Evolutionary conservation across 37 sponge, comb jelly and placozoan species (phyloP).

Genomic region (Mnemiopsis leidyi): DNA sequence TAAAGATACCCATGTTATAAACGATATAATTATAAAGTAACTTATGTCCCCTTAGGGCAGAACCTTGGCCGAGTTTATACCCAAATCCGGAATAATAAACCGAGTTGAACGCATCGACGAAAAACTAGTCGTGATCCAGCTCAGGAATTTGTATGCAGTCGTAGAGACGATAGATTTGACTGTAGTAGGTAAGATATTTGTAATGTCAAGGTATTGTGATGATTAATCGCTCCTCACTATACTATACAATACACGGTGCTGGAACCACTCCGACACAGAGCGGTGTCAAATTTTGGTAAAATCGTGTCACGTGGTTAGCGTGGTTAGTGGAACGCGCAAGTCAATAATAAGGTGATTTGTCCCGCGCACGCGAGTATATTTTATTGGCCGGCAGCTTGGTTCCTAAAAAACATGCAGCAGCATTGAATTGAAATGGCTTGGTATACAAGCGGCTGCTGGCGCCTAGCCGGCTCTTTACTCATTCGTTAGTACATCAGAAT

Average conservation of each 20-base stretch:
- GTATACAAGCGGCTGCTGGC: too few species aligned
- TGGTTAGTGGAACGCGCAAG: conserved; percentile 1
- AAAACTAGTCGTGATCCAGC: conserved; percentile 5
- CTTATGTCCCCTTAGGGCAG: too few species aligned
- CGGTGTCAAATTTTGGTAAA: neutral
- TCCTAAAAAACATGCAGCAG: too few species aligned
- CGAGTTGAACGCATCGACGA: conserved; percentile 26
- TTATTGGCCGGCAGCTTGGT: too few species aligned
- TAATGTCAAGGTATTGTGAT: too few species aligned
- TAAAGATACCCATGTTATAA: too few species aligned
- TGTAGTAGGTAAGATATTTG: conserved; percentile 5
- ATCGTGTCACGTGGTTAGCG: neutral
- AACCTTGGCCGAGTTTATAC: neutral
- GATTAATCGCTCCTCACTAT: neutral
- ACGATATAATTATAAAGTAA: too few species aligned
- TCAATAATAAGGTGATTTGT: neutral
- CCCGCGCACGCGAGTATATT: neutral
- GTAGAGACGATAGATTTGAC: conserved; percentile 41
- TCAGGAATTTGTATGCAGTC: neutral
- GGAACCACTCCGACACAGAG: too few species aligned
- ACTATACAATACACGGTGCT: too few species aligned
- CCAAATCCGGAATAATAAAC: conserved; percentile 18
- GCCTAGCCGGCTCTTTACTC: too few species aligned
- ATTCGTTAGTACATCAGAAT: too few species aligned
- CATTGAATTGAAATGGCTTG: too few species aligned